phyloP scores from a whole-genome alignment of 2,888 invertebrate genomes.

The Drosophila sordidula region DNA sequence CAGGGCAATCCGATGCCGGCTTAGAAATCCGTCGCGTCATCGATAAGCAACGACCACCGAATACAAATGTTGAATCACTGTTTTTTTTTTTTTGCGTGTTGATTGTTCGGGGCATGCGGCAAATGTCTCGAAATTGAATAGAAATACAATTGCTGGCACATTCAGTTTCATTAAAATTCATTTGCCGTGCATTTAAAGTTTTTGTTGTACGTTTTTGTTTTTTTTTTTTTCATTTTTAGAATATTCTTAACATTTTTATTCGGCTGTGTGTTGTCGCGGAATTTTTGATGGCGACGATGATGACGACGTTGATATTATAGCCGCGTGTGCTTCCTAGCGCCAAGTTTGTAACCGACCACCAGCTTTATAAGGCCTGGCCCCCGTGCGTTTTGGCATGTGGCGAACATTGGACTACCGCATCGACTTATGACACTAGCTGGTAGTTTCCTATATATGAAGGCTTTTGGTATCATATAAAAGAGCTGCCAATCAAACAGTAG shows the following conservation, averaged over 20 bases:
- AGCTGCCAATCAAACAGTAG: not conserved
- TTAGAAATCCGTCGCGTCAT: constrained; percentile 36
- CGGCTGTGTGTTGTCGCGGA: constrained; percentile 22
- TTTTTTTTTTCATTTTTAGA: constrained; percentile 32
- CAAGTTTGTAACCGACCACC: constrained; percentile 43
- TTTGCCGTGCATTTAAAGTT: constrained; percentile 56
- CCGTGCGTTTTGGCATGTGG: constrained; percentile 23
- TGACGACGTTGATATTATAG: constrained; percentile 40
- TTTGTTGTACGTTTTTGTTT: constrained; percentile 25
- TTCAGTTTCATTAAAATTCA: constrained; percentile 63
- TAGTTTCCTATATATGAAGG: constrained; percentile 7
- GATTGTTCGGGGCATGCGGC: constrained; percentile 23
- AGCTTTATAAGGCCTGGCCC: constrained; percentile 27
- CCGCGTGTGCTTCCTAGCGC: constrained; percentile 70
- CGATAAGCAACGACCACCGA: constrained; percentile 28
- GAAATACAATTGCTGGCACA: constrained; percentile 25
- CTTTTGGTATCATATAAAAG: not conserved
- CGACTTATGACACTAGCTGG: constrained; percentile 20
- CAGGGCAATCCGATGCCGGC: constrained; percentile 51
- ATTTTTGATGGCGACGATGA: constrained; percentile 34
- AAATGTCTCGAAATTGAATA: constrained; percentile 40
- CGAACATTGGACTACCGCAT: constrained; percentile 30
- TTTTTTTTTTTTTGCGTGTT: constrained; percentile 14
- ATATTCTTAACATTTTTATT: constrained; percentile 33
- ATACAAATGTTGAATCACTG: constrained; percentile 51